Percentiles rank a stretch among this genome's conserved stretches.
These are phyloP conservation scores for Lepus europaeus DNA, from an alignment of 2,113 vertebrate genomes.

Conservation along the genomic window DNA sequence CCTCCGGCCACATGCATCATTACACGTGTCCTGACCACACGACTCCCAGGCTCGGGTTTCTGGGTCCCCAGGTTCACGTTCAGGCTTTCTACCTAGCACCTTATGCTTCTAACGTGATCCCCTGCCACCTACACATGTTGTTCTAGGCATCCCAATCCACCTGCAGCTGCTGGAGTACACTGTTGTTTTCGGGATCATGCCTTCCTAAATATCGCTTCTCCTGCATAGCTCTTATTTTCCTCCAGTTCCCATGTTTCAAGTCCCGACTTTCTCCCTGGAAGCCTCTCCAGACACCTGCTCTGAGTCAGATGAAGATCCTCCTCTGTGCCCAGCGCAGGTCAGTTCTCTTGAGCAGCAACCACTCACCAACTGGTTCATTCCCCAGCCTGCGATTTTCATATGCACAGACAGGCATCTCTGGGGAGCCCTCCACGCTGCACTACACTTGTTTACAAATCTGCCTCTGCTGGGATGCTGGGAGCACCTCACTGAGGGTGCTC, in stretches of 20 bases:
- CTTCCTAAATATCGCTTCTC: neutral
- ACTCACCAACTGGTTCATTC: neutral
- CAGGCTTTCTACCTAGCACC: neutral
- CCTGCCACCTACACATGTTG: neutral
- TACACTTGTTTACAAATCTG: slow-evolving; percentile 37
- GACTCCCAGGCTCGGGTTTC: neutral
- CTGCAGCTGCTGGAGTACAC: neutral
- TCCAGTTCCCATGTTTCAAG: neutral
- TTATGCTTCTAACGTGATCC: neutral
- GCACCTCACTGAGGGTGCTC: neutral
- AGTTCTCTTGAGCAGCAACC: neutral
- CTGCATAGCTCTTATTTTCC: neutral
- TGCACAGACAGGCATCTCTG: neutral
- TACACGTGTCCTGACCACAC: neutral
- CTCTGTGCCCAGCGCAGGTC: neutral
- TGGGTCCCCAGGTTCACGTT: neutral
- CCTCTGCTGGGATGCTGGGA: neutral
- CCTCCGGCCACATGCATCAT: neutral
- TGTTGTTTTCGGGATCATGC: neutral
- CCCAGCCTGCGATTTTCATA: slow-evolving; percentile 1
- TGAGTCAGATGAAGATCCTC: neutral
- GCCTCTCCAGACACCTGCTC: neutral
- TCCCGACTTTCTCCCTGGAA: neutral
- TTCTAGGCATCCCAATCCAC: neutral
- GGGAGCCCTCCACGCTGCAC: neutral